A percentile compares a stretch with the other conserved stretches of the same genome.
Conservation (phyloP, 1,140 invertebrate genomes). For the Dendrolimus punctatus region DNA sequence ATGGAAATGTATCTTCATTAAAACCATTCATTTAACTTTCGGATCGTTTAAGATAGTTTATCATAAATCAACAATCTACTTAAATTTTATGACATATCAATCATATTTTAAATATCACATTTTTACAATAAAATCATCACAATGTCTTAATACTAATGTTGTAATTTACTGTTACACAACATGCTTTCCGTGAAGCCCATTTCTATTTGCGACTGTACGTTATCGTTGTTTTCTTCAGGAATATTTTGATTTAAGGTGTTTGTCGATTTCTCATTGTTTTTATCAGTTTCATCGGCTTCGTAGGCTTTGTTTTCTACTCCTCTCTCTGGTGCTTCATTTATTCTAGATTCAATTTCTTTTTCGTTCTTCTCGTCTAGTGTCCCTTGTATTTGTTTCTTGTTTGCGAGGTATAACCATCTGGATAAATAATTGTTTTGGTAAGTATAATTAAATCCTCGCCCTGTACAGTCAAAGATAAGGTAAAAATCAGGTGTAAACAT, state of each 20-base stretch:
- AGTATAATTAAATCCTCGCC: too few species aligned
- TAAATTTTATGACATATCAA: neutral
- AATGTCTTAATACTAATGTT: slow-evolving; percentile 13
- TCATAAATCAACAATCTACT: too few species aligned
- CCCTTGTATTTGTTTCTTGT: slow-evolving; percentile 38
- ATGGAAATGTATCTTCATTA: too few species aligned
- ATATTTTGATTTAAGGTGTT: slow-evolving; percentile 10
- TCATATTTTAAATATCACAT: slow-evolving; percentile 1
- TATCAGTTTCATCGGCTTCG: slow-evolving; percentile 42
- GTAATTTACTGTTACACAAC: slow-evolving; percentile 53
- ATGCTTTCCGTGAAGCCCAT: slow-evolving; percentile 62
- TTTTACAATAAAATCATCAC: neutral
- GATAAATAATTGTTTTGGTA: too few species aligned
- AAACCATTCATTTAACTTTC: too few species aligned
- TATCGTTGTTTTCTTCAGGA: slow-evolving; percentile 19
- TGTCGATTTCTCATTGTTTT: slow-evolving; percentile 19
- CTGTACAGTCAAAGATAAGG: too few species aligned
- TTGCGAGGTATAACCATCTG: slow-evolving; percentile 63
- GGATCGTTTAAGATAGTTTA: too few species aligned
- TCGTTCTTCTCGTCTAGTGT: slow-evolving; percentile 15
- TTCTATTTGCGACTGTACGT: slow-evolving; percentile 50
- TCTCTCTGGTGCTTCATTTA: slow-evolving; percentile 23
- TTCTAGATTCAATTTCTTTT: slow-evolving; percentile 17
- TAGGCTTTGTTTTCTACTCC: slow-evolving; percentile 57
- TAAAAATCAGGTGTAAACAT: too few species aligned